These are phyloP conservation scores for Microplitis mediator DNA, from an alignment of 1,140 invertebrate species.

Conservation along the genomic window DNA sequence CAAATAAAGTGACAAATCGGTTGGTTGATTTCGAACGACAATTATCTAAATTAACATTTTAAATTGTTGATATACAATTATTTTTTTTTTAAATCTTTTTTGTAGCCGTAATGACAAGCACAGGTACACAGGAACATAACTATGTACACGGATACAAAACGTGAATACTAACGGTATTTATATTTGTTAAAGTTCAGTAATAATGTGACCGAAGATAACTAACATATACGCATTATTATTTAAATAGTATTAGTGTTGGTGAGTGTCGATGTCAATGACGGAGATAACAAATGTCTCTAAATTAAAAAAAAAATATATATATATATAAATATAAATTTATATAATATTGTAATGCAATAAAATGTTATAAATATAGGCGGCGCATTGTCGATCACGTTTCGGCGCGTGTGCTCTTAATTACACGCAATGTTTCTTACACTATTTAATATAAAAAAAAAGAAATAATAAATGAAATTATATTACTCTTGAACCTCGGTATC, in stretches of 20 bases:
- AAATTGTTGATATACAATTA: conserved; percentile 2
- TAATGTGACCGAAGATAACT: conserved; percentile 5
- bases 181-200: conserved; percentile 11
- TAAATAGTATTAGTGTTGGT: neutral
- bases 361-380: no score
- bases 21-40: no score
- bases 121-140: conserved; percentile 40
- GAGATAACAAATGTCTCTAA: neutral
- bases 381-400: no score
- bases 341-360: no score
- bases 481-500: no score
- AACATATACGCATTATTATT: neutral
- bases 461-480: no score
- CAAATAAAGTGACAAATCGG: no score
- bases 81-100: conserved; percentile 12
- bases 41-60: neutral
- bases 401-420: no score
- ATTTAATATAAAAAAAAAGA: no score
- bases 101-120: conserved; percentile 32
- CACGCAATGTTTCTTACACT: no score
- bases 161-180: conserved; percentile 37
- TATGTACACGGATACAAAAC: conserved; percentile 39
- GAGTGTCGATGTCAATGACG: neutral
- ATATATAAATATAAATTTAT: no score
- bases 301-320: no score